Evolutionary conservation across 2,888 invertebrate species (phyloP).

Genomic region (Orthonevra nobilis): DNA sequence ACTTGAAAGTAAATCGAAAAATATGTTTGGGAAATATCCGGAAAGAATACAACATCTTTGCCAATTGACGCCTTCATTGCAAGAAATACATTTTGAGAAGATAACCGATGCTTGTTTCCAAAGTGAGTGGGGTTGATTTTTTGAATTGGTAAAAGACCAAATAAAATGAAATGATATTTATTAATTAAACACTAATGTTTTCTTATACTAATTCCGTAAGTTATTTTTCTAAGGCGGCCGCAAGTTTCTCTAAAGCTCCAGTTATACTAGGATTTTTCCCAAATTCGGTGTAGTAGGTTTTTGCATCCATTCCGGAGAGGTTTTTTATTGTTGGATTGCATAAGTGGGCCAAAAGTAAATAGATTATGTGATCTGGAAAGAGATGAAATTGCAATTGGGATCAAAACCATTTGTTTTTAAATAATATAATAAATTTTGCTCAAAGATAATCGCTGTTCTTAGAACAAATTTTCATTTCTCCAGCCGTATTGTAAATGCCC

Average conservation of each 20-base stretch:
- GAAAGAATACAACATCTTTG: constrained; percentile 28
- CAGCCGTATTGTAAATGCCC: too few species aligned
- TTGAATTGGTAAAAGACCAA: too few species aligned
- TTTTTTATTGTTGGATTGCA: constrained; percentile 76
- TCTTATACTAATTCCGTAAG: too few species aligned
- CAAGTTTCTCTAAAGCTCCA: constrained; percentile 74
- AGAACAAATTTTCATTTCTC: too few species aligned
- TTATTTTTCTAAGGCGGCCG: constrained; percentile 70
- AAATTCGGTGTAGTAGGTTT: constrained; percentile 74
- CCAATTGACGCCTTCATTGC: constrained; percentile 72
- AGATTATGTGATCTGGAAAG: constrained; percentile 75
- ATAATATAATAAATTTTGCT: too few species aligned
- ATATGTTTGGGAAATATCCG: constrained; percentile 37
- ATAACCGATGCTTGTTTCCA: constrained; percentile 35
- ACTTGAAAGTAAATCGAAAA: not conserved
- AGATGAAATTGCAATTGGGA: too few species aligned
- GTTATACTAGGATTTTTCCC: constrained; percentile 74
- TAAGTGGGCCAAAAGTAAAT: constrained; percentile 76
- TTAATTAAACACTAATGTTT: too few species aligned
- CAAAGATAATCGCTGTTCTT: too few species aligned
- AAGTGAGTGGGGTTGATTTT: constrained; percentile 71
- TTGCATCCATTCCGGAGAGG: constrained; percentile 75
- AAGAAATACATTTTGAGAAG: constrained; percentile 69
- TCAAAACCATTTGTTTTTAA: too few species aligned
- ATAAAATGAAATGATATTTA: too few species aligned